These are phyloP conservation scores for Chrysemys picta DNA, from an alignment of 2,113 vertebrate genomes.

Conservation along the genomic window DNA sequence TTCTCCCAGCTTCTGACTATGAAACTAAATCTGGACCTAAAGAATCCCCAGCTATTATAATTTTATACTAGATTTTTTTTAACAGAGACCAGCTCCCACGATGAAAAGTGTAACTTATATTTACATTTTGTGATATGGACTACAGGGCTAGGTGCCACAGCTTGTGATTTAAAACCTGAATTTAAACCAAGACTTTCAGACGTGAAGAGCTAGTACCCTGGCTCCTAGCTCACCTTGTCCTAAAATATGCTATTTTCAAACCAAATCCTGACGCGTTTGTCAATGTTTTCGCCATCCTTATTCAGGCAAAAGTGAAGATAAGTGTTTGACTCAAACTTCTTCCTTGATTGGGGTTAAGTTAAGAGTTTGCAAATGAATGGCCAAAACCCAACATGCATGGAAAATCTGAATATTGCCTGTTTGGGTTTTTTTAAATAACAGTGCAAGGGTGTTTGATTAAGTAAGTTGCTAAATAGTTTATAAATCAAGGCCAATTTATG, in stretches of 20 bases:
- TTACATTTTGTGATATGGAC: background rate
- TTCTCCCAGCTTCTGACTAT: background rate
- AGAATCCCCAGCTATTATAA: background rate
- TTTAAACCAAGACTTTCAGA: background rate
- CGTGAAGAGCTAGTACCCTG: background rate
- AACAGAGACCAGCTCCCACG: background rate
- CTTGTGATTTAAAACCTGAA: background rate
- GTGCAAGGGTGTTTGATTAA: background rate
- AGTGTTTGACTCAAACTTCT: background rate
- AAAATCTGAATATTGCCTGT: background rate
- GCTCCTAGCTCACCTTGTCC: background rate
- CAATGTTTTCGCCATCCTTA: background rate
- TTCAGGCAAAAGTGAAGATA: background rate
- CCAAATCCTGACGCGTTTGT: background rate
- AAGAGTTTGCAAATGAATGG: background rate
- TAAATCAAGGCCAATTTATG: background rate
- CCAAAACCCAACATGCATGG: background rate
- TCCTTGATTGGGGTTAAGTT: fast-evolving
- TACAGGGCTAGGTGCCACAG: background rate
- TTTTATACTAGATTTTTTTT: background rate
- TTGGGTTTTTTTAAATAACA: too few species aligned
- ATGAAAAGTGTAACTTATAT: background rate
- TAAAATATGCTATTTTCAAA: background rate
- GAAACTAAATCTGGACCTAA: background rate
- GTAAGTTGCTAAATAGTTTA: background rate